Evolutionary conservation across 2,888 invertebrate species (phyloP), one percentile per base, ranked within the genome.

Genomic region (Bimastos eiseni): DNA sequence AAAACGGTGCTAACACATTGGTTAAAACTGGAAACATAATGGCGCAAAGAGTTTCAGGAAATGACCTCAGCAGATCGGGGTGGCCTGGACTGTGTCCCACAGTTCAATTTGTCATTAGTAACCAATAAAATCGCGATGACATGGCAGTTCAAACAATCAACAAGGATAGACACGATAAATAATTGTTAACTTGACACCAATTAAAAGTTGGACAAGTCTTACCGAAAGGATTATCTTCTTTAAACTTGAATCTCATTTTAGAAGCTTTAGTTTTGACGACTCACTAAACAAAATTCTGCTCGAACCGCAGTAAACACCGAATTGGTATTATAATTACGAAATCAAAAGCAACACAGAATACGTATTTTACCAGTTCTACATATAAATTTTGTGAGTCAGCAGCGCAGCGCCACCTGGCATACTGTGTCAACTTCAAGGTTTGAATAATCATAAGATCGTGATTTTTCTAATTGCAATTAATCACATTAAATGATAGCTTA

Each of bases 171-270:
- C 30, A 70, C 70, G 70, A n/a, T 70, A n/a, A 70, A 70, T 11
- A 70, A 70, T n/a, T 8, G 70, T 17, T 34, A 86, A 86, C 34
- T 33, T 30, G 17, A 37, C 17, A 34, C 34, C 86, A 86, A 15
- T 36, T 86, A 33, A 86, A 86, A 15, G 8, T 36, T 37, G 33
- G 34, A 86, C 70, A 30, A n/a, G 70, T 70, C 24, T 86, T 86
- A 86, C 86, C 86, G 86, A 86, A 86, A 24, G 86, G 37, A 86
- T 86, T 86, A 34, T 86, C 86, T 19, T 86, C 86, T 86, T 86
- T 86, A 37, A 86, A 86, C 86, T 36, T 86, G 86, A 86, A 86
- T 86, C 24, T 34, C 86, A 86, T 86, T 86, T 3, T 86, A 34
- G 36, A 24, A 34, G 1, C 8, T 0, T 11, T n/a, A 30, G 70